Percentiles rank a stretch among this genome's conserved stretches.
These are phyloP conservation scores for Drosophila rubida DNA, from an alignment of 2,888 invertebrate genomes.

Conservation along the genomic window DNA sequence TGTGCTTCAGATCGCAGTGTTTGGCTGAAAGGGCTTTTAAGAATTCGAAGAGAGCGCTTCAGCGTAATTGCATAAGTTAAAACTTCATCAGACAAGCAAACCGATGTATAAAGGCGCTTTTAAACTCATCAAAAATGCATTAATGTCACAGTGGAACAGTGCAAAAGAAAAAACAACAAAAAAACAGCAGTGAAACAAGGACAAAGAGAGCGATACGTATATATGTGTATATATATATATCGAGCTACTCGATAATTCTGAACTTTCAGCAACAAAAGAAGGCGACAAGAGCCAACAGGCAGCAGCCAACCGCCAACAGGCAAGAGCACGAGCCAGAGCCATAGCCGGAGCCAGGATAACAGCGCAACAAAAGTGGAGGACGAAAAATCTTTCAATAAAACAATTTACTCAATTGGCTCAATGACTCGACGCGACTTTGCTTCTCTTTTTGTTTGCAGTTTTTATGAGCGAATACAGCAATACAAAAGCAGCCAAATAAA, in stretches of 20 bases:
- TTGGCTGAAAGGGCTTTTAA: slow-evolving; percentile 4
- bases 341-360: slow-evolving; percentile 5
- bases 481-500: slow-evolving; percentile 39
- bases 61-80: neutral
- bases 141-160: slow-evolving; percentile 61
- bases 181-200: slow-evolving; percentile 7
- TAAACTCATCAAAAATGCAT: slow-evolving; percentile 70
- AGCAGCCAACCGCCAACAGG: no score
- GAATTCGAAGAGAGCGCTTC: neutral
- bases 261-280: slow-evolving; percentile 9
- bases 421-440: slow-evolving; percentile 72
- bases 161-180: slow-evolving; percentile 1
- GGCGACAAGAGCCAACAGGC: neutral
- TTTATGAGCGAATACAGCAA: slow-evolving; percentile 50
- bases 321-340: no score
- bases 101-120: slow-evolving; percentile 30
- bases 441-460: slow-evolving; percentile 43
- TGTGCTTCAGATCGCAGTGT: neutral
- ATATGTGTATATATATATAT: slow-evolving; percentile 2
- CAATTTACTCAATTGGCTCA: slow-evolving; percentile 82
- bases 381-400: slow-evolving; percentile 80
- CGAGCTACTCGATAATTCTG: slow-evolving; percentile 36
- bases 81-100: slow-evolving; percentile 13
- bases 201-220: slow-evolving; percentile 24
- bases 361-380: slow-evolving; percentile 31